Evolutionary conservation across 2,888 invertebrate genomes (phyloP).

Genomic region (Anodontia alba): DNA sequence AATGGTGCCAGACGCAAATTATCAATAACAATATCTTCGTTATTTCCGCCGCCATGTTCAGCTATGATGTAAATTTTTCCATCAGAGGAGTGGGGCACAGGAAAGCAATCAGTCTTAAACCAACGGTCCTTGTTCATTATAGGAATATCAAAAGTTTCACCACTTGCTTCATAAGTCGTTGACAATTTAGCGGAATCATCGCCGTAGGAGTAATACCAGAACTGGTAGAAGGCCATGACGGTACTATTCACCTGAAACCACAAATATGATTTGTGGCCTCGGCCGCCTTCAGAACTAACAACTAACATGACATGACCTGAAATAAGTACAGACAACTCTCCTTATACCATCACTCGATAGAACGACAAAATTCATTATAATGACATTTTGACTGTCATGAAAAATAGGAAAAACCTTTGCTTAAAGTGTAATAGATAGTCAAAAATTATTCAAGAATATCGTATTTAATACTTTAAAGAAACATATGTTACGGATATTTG

Average conservation of each 20-base stretch:
- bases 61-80: constrained; percentile 1
- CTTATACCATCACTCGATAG: no score
- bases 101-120: background rate
- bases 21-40: background rate
- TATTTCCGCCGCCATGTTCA: background rate
- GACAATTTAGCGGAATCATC: background rate
- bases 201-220: background rate
- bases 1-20: background rate
- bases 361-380: no score
- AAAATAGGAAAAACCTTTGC: no score
- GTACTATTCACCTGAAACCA: background rate
- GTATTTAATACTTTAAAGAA: no score
- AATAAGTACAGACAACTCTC: background rate
- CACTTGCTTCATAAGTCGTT: background rate
- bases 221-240: background rate
- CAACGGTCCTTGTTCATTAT: background rate
- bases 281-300: background rate
- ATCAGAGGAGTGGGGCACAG: background rate
- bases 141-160: background rate
- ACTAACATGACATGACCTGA: background rate
- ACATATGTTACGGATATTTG: no score
- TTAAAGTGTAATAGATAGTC: no score
- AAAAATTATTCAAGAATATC: no score
- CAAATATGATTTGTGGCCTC: background rate
- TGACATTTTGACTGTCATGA: no score